Conservation (phyloP, 2,888 invertebrate species). For the Ypsolopha sequella region DNA sequence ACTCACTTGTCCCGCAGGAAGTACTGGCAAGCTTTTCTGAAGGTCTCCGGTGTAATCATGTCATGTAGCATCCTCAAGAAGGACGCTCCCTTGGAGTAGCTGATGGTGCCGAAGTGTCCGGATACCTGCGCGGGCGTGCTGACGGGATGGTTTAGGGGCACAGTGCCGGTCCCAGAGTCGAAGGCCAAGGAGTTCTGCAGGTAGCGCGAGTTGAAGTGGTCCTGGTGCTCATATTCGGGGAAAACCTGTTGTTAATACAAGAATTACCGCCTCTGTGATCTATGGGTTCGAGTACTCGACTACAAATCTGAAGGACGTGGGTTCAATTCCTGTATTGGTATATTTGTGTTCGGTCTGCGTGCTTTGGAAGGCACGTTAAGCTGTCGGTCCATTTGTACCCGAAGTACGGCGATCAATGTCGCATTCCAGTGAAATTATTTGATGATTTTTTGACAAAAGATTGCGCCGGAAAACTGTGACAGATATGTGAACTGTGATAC, state of each 20-base stretch:
- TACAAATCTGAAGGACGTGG: too few species aligned
- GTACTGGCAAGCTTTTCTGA: conserved; percentile 33
- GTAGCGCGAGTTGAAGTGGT: conserved; percentile 81
- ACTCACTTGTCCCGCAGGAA: conserved; percentile 65
- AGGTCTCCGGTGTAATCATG: conserved; percentile 41
- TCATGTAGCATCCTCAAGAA: conserved; percentile 51
- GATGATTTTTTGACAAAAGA: too few species aligned
- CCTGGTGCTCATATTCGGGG: conserved; percentile 72
- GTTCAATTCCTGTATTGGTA: too few species aligned
- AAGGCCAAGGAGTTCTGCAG: conserved; percentile 72
- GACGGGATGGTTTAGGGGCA: conserved; percentile 72
- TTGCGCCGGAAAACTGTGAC: too few species aligned
- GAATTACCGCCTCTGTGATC: too few species aligned
- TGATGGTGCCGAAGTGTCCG: conserved; percentile 76
- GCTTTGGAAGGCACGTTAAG: too few species aligned
- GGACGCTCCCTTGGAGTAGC: conserved; percentile 75
- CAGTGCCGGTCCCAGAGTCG: conserved; percentile 44
- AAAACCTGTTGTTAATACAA: conserved; percentile 55
- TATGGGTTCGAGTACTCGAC: too few species aligned
- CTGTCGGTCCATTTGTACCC: too few species aligned
- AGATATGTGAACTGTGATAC: too few species aligned
- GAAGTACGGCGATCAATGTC: too few species aligned
- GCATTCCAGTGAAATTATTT: too few species aligned
- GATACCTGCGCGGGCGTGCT: conserved; percentile 73
- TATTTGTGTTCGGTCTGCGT: too few species aligned